These are phyloP conservation scores for Tauraco hartlaubi DNA, from an alignment of 2,797 vertebrate genomes.

Conservation along the genomic window DNA sequence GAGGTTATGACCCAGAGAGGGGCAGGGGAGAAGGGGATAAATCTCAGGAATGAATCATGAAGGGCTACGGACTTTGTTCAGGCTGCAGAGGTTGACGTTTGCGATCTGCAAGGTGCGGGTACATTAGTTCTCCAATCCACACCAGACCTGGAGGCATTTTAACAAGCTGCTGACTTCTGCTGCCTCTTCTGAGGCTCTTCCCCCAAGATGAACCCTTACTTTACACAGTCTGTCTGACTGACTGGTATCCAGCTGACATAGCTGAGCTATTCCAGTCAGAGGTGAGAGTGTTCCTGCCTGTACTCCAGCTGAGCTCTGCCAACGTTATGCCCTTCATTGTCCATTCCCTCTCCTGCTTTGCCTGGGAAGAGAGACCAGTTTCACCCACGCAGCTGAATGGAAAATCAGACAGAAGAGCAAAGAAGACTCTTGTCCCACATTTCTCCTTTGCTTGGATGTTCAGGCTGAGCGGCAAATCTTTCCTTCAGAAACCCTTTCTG, in stretches of 20 bases:
- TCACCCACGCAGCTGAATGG: not conserved
- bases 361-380: not conserved
- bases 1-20: not conserved
- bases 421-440: not conserved
- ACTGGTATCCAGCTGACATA: not conserved
- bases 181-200: not conserved
- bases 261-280: not conserved
- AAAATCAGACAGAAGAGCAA: not conserved
- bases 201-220: not conserved
- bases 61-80: not conserved
- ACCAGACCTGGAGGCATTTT: not conserved
- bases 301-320: not conserved
- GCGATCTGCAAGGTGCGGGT: not conserved
- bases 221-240: not conserved
- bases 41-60: not conserved
- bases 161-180: not conserved
- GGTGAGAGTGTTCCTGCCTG: not conserved
- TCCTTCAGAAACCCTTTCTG: not conserved
- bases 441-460: not conserved
- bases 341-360: not conserved
- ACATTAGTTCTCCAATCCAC: not conserved
- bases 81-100: not conserved
- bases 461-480: not conserved
- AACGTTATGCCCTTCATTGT: not conserved
- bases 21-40: not conserved